Evolutionary conservation across 1,140 invertebrate species (phyloP).

Genomic region (Dryas iulia): DNA sequence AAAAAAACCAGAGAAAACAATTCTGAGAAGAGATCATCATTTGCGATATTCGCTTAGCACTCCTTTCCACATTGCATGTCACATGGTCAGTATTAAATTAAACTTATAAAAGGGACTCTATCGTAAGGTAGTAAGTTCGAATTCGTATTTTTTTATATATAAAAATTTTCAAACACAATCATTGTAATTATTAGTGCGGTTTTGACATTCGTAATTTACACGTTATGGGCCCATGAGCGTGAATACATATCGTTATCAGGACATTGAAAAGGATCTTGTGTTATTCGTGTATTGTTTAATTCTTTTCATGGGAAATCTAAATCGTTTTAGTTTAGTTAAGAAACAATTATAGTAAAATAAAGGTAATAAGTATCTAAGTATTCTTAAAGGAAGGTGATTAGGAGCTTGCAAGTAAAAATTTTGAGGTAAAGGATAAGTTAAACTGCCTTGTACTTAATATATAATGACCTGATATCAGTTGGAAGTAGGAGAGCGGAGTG

Average conservation of each 20-base stretch:
- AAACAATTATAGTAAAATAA: not conserved
- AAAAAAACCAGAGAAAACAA: constrained; percentile 45
- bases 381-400: too few relatives aligned
- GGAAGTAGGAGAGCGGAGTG: too few relatives aligned
- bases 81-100: constrained; percentile 28
- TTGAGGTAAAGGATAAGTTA: too few relatives aligned
- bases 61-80: constrained; percentile 43
- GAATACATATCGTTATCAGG: constrained; percentile 49
- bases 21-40: constrained; percentile 56
- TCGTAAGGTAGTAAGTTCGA: not conserved
- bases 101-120: not conserved
- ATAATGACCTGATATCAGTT: too few relatives aligned
- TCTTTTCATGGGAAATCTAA: constrained; percentile 14
- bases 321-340: not conserved
- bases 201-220: constrained; percentile 54
- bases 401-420: too few relatives aligned
- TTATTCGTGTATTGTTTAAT: constrained; percentile 45
- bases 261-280: constrained; percentile 42
- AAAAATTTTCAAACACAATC: constrained; percentile 30
- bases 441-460: too few relatives aligned
- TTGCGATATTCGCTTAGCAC: constrained; percentile 56
- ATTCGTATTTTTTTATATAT: not conserved
- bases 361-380: too few relatives aligned
- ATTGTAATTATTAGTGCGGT: constrained; percentile 53
- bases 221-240: constrained; percentile 47